phyloP scores from a whole-genome alignment of 2,113 vertebrate genomes.

The Potamarius usumacintae region DNA sequence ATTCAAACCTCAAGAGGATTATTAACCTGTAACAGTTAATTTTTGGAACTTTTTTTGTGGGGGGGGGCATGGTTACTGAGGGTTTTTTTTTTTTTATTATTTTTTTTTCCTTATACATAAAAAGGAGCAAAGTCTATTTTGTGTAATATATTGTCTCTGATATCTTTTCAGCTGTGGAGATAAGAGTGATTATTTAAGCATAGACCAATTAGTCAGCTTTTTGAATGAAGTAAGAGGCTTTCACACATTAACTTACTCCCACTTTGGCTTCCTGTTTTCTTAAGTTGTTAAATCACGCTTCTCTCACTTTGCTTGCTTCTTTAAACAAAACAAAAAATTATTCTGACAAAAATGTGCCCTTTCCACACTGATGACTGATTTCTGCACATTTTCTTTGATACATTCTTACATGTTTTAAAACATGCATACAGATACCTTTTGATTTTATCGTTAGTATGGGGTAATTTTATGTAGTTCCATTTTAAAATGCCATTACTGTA shows the following conservation, averaged over 20 bases:
- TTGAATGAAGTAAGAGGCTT: slow-evolving; percentile 99
- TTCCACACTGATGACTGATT: slow-evolving; percentile 7
- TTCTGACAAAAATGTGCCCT: background rate
- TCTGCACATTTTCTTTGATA: background rate
- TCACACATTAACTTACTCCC: slow-evolving; percentile 93
- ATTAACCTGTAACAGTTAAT: background rate
- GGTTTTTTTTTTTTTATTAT: too few species aligned
- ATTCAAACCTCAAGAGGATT: background rate
- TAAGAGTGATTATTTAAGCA: slow-evolving; percentile 99
- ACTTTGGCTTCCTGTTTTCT: slow-evolving; percentile 63
- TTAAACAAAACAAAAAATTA: background rate
- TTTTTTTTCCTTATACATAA: background rate
- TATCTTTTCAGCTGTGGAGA: slow-evolving; percentile 97
- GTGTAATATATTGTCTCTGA: slow-evolving; percentile 45
- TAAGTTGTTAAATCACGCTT: slow-evolving; percentile 65
- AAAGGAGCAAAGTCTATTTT: background rate
- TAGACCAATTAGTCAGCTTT: slow-evolving; percentile 99
- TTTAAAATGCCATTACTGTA: slow-evolving; percentile 17
- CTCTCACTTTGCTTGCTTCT: slow-evolving; percentile 8
- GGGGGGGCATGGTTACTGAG: background rate
- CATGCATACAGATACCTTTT: background rate
- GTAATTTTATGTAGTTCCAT: slow-evolving; percentile 4
- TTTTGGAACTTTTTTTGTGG: background rate
- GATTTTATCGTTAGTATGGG: background rate
- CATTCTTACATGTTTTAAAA: background rate